Conservation (phyloP, 2,888 invertebrate species). For the Sialis fuliginosa region DNA sequence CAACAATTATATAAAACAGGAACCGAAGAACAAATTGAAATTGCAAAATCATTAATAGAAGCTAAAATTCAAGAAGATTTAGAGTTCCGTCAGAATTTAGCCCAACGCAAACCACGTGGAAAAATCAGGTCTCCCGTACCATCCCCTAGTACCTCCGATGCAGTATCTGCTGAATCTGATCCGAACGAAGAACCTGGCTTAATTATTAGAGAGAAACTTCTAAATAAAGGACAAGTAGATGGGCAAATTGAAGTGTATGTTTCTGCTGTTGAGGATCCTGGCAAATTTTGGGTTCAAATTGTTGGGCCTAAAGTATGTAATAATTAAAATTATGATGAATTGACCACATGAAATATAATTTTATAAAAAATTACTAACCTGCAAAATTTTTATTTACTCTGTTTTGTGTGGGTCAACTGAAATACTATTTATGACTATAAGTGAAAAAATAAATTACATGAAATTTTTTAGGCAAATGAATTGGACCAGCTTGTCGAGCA, state of each 20-base stretch:
- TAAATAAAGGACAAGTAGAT: slow-evolving; percentile 18
- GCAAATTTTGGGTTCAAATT: slow-evolving; percentile 74
- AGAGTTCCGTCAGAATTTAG: slow-evolving; percentile 27
- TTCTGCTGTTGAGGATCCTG: slow-evolving; percentile 65
- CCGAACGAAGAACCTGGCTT: not conserved
- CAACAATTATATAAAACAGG: slow-evolving; percentile 26
- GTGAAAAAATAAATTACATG: too few relatives aligned
- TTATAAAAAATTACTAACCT: not conserved
- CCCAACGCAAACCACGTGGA: slow-evolving; percentile 32
- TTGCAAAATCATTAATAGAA: slow-evolving; percentile 53
- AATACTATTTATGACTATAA: too few relatives aligned
- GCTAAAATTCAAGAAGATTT: slow-evolving; percentile 42
- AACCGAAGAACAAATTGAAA: slow-evolving; percentile 52
- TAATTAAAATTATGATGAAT: not conserved
- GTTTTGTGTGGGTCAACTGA: too few relatives aligned
- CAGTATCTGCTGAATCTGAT: slow-evolving; percentile 5
- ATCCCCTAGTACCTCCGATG: slow-evolving; percentile 2
- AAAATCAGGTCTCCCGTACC: slow-evolving; percentile 15
- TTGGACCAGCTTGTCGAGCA: slow-evolving; percentile 61
- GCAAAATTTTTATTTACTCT: too few relatives aligned
- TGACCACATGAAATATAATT: not conserved
- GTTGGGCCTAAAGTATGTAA: slow-evolving; percentile 34
- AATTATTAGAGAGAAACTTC: slow-evolving; percentile 1
- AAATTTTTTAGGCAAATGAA: slow-evolving; percentile 37
- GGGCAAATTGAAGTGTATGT: slow-evolving; percentile 69